A percentile compares a stretch with the other conserved stretches of the same genome.
Conservation (phyloP, 2,113 vertebrate species). For the Noturus placidus region DNA sequence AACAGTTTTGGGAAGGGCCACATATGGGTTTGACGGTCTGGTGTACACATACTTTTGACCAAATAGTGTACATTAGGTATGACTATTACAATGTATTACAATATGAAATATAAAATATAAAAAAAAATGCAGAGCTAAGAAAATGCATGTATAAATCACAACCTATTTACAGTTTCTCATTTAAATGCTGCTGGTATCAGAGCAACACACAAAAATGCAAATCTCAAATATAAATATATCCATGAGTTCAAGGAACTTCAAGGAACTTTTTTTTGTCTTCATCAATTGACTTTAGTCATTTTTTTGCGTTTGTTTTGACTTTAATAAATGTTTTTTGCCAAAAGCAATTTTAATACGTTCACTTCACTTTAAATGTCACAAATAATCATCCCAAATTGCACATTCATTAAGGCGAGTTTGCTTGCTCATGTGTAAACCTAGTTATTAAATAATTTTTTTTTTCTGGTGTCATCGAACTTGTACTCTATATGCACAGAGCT, state of each 20-base stretch:
- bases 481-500: not conserved
- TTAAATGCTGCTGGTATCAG: not conserved
- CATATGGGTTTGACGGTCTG: not conserved
- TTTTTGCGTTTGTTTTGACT: not conserved
- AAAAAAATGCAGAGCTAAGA: not conserved
- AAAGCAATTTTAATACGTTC: not conserved
- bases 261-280: not conserved
- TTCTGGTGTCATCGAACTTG: not conserved
- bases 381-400: not conserved
- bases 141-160: not conserved
- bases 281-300: too few relatives aligned
- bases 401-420: not conserved
- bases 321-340: not conserved
- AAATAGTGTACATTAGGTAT: not conserved
- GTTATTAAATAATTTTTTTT: not conserved
- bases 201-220: not conserved
- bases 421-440: not conserved
- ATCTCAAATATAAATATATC: not conserved
- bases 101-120: not conserved
- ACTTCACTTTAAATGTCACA: not conserved
- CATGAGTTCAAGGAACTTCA: not conserved
- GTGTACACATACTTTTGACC: not conserved
- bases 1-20: not conserved
- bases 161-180: not conserved
- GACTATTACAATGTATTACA: not conserved